Evolutionary conservation across 2,797 vertebrate genomes (phyloP), one percentile per base, ranked within the genome.

Genomic region (Eptatretus atami): DNA sequence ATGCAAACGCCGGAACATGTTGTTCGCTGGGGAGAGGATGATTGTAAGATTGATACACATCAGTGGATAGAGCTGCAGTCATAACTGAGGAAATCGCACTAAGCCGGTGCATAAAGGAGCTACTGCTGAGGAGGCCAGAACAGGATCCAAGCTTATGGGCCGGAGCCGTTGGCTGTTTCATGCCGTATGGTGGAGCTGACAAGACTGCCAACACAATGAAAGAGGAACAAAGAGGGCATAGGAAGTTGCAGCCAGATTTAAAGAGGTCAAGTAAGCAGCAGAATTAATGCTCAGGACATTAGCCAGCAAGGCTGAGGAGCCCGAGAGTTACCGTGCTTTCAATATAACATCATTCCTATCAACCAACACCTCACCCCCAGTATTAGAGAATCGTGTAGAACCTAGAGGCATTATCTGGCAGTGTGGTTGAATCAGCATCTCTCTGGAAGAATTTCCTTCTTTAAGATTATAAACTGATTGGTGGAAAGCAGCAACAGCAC

Each of bases 111-210:
- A 44, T 44, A 3, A 44, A 44, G 31, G 31, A 44, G 31, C 31
- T 44, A 44, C 31, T 44, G 31, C 31, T 44, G 31, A 44, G 6
- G 31, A 44, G 31, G 31, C 2, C 31, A 8, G 31, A 44, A 44
- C 31, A 8, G 31, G 31, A 44, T 44, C n/a, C 31, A 44, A 44
- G 31, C 6, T 44, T 8, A 5, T 44, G 31, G 31, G 63, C 82
- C 83, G 65, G 86, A 95, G 67, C 88, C 92, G 85, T 80, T 53
- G 88, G 94, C 82, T 96, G 52, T 99, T 99, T 70, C 92, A 87
- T 66, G 88, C 68, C 77, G 86, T 99, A 96, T 73, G n/a, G 74
- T 99, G 70, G 92, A 99, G 66, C 79, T 99, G 67, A 80, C 79
- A 0, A 72, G 78, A 25, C 88, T 96, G 75, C n/a, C 88, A 93